A percentile compares a stretch with the other conserved stretches of the same genome.
phyloP scores from a whole-genome alignment of 2,888 invertebrate genomes.

The Hirtodrosophila alboralis region DNA sequence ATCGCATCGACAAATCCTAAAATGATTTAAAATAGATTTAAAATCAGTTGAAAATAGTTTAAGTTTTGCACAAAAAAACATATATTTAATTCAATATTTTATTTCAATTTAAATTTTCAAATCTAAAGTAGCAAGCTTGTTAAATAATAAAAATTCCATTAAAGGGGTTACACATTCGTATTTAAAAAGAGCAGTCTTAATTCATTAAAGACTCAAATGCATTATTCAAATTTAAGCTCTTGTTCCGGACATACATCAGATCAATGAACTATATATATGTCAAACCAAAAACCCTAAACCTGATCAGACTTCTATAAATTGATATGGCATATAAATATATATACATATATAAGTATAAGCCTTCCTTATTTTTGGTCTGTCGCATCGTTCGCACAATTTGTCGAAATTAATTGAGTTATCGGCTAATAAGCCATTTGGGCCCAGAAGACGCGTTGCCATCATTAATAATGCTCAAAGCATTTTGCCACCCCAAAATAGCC shows the following conservation, averaged over 20 bases:
- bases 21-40: too few relatives aligned
- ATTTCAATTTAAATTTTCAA: too few relatives aligned
- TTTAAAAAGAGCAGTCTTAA: too few relatives aligned
- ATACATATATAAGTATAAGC: slow-evolving; percentile 15
- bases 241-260: slow-evolving; percentile 20
- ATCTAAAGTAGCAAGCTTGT: too few relatives aligned
- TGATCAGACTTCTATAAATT: slow-evolving; percentile 2
- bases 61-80: too few relatives aligned
- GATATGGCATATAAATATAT: too few relatives aligned
- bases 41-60: too few relatives aligned
- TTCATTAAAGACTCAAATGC: too few relatives aligned
- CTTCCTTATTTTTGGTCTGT: slow-evolving; percentile 46
- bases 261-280: not conserved
- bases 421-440: slow-evolving; percentile 61
- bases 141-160: too few relatives aligned
- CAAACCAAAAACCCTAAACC: not conserved
- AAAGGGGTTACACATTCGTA: too few relatives aligned
- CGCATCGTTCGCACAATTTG: slow-evolving; percentile 60
- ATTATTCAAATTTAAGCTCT: not conserved
- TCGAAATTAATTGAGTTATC: slow-evolving; percentile 76
- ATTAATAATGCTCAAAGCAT: slow-evolving; percentile 74
- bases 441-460: slow-evolving; percentile 60
- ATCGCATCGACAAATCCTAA: too few relatives aligned
- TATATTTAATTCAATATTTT: too few relatives aligned
- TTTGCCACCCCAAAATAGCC: slow-evolving; percentile 60